Conservation (phyloP, 2,888 invertebrate species). For the Drosophila peninsularis region DNA sequence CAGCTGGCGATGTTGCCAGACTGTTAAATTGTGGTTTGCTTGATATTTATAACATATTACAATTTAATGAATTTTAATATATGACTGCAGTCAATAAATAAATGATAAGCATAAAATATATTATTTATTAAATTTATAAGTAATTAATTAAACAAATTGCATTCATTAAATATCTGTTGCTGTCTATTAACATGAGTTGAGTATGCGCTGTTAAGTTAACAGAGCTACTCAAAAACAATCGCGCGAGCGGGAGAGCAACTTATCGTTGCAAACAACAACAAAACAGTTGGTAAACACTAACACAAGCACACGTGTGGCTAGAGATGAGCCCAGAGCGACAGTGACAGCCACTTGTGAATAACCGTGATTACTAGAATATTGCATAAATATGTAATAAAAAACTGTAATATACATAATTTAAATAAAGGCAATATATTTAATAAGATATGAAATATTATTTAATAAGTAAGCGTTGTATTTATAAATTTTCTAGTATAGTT, state of each 20-base stretch:
- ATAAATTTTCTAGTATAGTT: background rate
- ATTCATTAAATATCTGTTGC: background rate
- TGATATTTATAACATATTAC: background rate
- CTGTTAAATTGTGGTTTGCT: background rate
- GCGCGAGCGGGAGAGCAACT: conserved; percentile 34
- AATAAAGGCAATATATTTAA: background rate
- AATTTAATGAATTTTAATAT: background rate
- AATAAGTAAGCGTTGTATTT: no score
- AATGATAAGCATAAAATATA: background rate
- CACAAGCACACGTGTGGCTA: conserved; percentile 23
- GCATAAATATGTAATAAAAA: background rate
- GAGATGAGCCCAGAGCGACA: conserved; percentile 26
- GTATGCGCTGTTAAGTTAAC: conserved; percentile 51
- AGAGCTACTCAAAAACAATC: conserved; percentile 34
- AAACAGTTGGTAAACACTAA: conserved; percentile 53
- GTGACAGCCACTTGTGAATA: conserved; percentile 8
- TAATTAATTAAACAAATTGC: no score
- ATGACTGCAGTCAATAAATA: background rate
- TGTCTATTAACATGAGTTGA: conserved; percentile 27
- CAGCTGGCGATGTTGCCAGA: conserved; percentile 47
- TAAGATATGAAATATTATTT: no score
- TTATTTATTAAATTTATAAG: background rate
- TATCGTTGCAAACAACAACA: conserved; percentile 44
- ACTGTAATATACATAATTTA: background rate
- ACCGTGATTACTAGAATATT: background rate